Evolutionary conservation across 2,888 invertebrate genomes (phyloP).

Genomic region (Microctonus hyperodae): DNA sequence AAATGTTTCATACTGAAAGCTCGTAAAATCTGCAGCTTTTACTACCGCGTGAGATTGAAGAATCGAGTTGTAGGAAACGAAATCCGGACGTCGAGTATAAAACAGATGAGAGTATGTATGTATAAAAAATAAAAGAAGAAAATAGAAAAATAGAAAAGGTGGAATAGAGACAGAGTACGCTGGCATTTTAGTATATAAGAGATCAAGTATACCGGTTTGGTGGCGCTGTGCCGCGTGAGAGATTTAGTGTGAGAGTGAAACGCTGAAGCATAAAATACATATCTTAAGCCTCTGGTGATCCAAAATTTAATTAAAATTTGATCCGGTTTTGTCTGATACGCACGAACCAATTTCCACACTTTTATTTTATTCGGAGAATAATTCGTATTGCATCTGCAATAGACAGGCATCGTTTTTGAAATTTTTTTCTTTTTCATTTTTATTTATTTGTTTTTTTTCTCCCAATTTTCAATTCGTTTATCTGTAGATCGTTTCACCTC

Average conservation of each 20-base stretch:
- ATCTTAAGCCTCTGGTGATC: conserved; percentile 55
- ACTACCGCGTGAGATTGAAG: conserved; percentile 53
- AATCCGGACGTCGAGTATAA: conserved; percentile 41
- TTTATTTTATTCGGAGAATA: conserved; percentile 47
- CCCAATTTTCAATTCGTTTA: not conserved
- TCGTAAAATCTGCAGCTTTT: conserved; percentile 56
- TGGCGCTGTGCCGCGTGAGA: conserved; percentile 15
- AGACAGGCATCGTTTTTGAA: conserved; percentile 16
- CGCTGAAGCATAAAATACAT: conserved; percentile 57
- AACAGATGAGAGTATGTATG: conserved; percentile 23
- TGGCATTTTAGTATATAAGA: conserved; percentile 2
- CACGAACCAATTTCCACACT: conserved; percentile 48
- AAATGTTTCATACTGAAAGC: conserved; percentile 33
- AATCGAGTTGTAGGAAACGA: conserved; percentile 50
- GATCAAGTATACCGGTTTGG: conserved; percentile 31
- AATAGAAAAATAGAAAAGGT: conserved; percentile 22
- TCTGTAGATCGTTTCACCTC: not conserved
- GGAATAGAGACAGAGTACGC: conserved; percentile 30
- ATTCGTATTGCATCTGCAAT: conserved; percentile 43
- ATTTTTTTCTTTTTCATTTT: conserved; percentile 5
- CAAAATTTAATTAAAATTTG: conserved; percentile 59
- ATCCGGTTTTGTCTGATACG: conserved; percentile 51
- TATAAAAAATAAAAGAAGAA: not conserved
- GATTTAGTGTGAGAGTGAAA: conserved; percentile 42
- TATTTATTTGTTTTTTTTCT: not conserved